phyloP scores from a whole-genome alignment of 2,113 vertebrate species.

The Penelope pileata region DNA sequence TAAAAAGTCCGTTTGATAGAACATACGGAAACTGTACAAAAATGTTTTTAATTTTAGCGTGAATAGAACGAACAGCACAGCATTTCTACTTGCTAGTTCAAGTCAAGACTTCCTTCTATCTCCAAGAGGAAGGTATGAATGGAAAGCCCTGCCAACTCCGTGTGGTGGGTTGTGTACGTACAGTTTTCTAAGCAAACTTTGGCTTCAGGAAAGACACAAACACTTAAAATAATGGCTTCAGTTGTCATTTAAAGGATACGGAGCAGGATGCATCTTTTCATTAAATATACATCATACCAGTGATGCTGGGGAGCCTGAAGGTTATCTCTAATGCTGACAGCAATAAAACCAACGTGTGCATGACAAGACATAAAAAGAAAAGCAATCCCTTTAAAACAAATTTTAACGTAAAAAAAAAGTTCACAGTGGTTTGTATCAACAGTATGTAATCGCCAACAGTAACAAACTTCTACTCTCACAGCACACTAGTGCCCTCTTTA shows the following conservation, averaged over 20 bases:
- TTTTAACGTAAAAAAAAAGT: constrained; percentile 75
- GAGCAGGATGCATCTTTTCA: constrained; percentile 75
- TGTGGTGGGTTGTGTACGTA: neutral
- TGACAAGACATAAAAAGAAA: constrained; percentile 73
- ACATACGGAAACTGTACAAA: constrained; percentile 69
- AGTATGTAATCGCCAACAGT: constrained; percentile 73
- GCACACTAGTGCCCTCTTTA: constrained; percentile 79
- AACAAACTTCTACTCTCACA: constrained; percentile 71
- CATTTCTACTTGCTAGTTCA: constrained; percentile 58
- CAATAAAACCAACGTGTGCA: constrained; percentile 73
- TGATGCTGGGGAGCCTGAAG: constrained; percentile 66
- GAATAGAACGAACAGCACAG: constrained; percentile 58
- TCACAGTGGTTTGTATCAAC: constrained; percentile 85
- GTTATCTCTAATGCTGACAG: constrained; percentile 69
- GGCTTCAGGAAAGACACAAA: constrained; percentile 80
- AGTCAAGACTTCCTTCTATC: constrained; percentile 66
- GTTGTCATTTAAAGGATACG: constrained; percentile 68
- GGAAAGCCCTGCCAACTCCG: neutral
- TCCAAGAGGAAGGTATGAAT: neutral
- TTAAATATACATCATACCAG: constrained; percentile 80
- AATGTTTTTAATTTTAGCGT: constrained; percentile 37
- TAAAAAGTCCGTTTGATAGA: constrained; percentile 39
- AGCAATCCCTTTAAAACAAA: constrained; percentile 81
- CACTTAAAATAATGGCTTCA: constrained; percentile 84
- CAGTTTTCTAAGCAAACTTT: constrained; percentile 69